Base-by-base conservation (phyloP, 2,113 vertebrate genomes). In the Callionymus lyra region DNA sequence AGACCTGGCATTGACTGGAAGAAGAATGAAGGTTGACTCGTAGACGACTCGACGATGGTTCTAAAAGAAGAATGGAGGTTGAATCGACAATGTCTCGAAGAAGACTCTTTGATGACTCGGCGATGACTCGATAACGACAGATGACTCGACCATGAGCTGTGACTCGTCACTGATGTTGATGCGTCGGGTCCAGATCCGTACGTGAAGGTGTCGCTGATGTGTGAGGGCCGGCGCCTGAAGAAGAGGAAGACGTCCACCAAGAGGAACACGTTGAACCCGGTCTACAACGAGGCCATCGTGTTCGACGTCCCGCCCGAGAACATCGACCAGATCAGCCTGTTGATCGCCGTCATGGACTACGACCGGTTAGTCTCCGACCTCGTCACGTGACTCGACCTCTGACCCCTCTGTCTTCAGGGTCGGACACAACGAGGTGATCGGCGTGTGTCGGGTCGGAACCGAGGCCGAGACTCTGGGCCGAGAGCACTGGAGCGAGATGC, bases 221-320 rank as follows among this genome's bases (percentile, higher is more conserved):
- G 93, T 52, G 92, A 98, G 2, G 93, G 94, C 56, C 89, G 93
- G 43, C 80, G 95, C 41, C 84, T 99, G 45, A 99, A 99, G 80
- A 99, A 99, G 70, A 88, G 94, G 54, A 99, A 99, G 89, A 97
- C 95, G 0, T 99, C 95, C 34, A 99, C 93, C 48, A 99, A 98
- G 79, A 87, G 93, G 17, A 99, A 97, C 78, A 99, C 95, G 1
- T 84, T 99, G 55, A 99, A 99, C 69, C 95, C 95, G 0, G 80
- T 93, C 81, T 99, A 99, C 84, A 99, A 99, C 31, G 95, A 99
- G 89, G 95, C 95, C 88, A 98, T 99, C 75, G 92, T 99, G 70
- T 99, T 99, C 70, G 95, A 99, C 1, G 90, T 99, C 59, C 95
- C 93, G 63, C 94, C 93, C 0, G 95, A 99, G 82, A 99, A 89